Evolutionary conservation across 2,113 vertebrate genomes (phyloP).

Genomic region (Pungitius pungitius): DNA sequence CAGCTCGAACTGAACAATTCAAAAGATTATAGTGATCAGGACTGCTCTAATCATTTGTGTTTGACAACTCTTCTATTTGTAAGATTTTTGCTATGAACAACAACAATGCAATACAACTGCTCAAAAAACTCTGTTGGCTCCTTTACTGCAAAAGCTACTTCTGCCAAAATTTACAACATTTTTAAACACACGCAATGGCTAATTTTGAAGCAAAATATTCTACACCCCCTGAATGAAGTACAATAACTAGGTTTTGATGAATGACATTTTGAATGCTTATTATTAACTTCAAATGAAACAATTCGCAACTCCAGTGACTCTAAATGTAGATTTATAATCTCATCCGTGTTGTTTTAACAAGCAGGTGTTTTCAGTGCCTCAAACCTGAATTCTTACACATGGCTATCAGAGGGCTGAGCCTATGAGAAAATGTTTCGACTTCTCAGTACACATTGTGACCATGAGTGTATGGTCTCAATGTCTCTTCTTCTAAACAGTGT

Average conservation of each 20-base stretch:
- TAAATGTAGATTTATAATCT: neutral
- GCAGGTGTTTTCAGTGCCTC: neutral
- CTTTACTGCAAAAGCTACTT: neutral
- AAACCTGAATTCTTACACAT: neutral
- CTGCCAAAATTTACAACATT: neutral
- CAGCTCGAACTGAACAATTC: constrained; percentile 41
- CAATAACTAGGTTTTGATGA: neutral
- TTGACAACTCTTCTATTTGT: constrained; percentile 40
- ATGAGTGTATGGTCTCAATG: neutral
- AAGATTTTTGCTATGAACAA: constrained; percentile 24
- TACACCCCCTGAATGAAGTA: neutral
- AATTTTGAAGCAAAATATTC: neutral
- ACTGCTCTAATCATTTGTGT: constrained; percentile 41
- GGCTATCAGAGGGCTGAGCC: no score
- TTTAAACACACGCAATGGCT: neutral
- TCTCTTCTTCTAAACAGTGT: neutral
- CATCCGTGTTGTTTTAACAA: neutral
- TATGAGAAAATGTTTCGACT: neutral
- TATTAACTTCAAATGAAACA: neutral
- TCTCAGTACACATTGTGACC: neutral
- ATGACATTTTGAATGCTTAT: neutral
- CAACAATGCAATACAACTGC: neutral
- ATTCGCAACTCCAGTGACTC: neutral
- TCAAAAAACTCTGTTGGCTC: neutral
- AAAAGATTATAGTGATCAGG: constrained; percentile 36